A percentile compares a stretch with the other conserved stretches of the same genome.
These are phyloP conservation scores for Caenorhabditis afra DNA, from an alignment of 2,888 invertebrate genomes.

Conservation along the genomic window DNA sequence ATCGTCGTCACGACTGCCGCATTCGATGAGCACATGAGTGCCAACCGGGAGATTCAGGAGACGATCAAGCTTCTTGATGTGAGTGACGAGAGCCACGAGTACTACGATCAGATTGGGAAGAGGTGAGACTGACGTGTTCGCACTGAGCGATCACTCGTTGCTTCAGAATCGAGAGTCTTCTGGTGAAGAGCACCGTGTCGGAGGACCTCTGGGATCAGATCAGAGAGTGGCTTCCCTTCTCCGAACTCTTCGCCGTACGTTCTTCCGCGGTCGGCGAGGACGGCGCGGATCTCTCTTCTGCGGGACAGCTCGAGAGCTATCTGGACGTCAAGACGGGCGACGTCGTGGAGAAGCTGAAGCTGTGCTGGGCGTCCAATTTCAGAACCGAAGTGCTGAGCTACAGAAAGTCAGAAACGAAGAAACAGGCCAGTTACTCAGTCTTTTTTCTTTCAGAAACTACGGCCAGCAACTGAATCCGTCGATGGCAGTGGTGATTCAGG, in stretches of 20 bases:
- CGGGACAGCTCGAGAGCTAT: conserved; percentile 89
- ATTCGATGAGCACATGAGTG: conserved; percentile 63
- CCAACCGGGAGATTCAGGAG: conserved; percentile 48
- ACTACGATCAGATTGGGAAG: conserved; percentile 43
- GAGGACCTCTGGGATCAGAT: conserved; percentile 25
- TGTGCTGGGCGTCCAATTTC: conserved; percentile 90
- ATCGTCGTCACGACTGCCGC: conserved; percentile 72
- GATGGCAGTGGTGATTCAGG: conserved; percentile 89
- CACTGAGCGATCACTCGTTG: neutral
- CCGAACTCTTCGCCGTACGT: conserved; percentile 53
- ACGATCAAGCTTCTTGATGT: conserved; percentile 29
- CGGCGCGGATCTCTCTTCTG: conserved; percentile 87
- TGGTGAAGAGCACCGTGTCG: conserved; percentile 22
- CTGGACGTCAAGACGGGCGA: conserved; percentile 84
- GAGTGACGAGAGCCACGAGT: conserved; percentile 18
- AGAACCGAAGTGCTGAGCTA: conserved; percentile 88
- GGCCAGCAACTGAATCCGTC: conserved; percentile 86
- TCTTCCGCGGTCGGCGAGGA: conserved; percentile 87
- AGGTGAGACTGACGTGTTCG: neutral
- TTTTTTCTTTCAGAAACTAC: conserved; percentile 85
- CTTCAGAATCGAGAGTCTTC: conserved; percentile 40
- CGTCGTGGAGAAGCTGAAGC: conserved; percentile 83
- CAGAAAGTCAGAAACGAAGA: conserved; percentile 81
- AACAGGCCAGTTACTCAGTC: conserved; percentile 7
- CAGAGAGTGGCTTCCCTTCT: conserved; percentile 27